These are phyloP conservation scores for Pseudotriccus pelzelni DNA, from an alignment of 2,797 vertebrate genomes.

Conservation along the genomic window DNA sequence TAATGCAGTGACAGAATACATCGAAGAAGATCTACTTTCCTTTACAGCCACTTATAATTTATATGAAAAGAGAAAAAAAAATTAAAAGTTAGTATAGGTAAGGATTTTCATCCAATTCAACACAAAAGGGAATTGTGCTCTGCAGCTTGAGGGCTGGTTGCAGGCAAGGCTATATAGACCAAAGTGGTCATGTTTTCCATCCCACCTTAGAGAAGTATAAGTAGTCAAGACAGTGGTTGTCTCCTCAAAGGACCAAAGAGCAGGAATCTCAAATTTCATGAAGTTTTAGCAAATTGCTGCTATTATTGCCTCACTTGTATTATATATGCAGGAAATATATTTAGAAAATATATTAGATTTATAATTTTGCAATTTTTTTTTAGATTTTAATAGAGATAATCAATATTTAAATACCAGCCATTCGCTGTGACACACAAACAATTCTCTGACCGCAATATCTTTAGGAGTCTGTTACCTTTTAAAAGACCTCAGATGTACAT, in stretches of 20 bases:
- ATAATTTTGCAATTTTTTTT: not conserved
- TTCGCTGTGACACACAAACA: not conserved
- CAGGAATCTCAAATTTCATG: not conserved
- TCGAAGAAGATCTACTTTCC: not conserved
- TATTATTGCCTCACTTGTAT: not conserved
- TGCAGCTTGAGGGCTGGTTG: not conserved
- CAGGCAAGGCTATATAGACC: not conserved
- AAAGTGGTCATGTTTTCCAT: not conserved
- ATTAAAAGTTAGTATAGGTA: not conserved
- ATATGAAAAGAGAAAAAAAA: not conserved
- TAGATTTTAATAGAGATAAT: not conserved
- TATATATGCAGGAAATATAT: not conserved
- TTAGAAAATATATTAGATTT: not conserved
- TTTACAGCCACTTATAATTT: not conserved
- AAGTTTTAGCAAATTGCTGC: not conserved
- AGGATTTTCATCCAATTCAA: not conserved
- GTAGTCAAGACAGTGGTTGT: not conserved
- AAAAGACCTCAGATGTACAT: not conserved
- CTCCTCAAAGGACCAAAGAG: not conserved
- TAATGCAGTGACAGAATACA: not conserved
- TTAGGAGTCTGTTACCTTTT: not conserved
- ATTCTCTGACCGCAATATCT: not conserved
- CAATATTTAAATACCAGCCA: not conserved
- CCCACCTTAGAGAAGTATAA: not conserved
- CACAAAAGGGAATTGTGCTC: not conserved